Evolutionary conservation across 2,797 vertebrate genomes (phyloP).

Genomic region (Heterohyrax brucei): DNA sequence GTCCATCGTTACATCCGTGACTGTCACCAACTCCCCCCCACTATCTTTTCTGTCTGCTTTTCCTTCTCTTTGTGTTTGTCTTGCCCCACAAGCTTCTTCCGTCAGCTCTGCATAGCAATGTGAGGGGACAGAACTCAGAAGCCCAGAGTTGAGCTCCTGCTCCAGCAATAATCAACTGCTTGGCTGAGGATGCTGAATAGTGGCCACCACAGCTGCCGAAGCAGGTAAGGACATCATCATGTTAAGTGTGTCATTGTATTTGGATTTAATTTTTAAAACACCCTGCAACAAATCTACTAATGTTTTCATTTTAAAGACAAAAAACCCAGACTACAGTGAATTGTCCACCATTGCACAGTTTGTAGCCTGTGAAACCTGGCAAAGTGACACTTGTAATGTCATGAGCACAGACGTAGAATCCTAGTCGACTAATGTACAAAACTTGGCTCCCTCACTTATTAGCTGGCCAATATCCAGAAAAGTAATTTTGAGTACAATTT

Average conservation of each 20-base stretch:
- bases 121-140: not conserved
- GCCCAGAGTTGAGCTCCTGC: not conserved
- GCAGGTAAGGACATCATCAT: not conserved
- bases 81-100: not conserved
- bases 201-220: not conserved
- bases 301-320: conserved; percentile 38
- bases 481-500: not conserved
- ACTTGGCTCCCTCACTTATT: not conserved
- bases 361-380: not conserved
- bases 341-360: not conserved
- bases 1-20: conserved; percentile 41
- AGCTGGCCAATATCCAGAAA: not conserved
- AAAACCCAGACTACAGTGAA: not conserved
- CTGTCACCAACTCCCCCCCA: conserved; percentile 53
- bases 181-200: not conserved
- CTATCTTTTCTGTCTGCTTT: conserved; percentile 8
- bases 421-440: not conserved
- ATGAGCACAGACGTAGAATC: not conserved
- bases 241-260: not conserved
- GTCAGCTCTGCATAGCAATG: not conserved
- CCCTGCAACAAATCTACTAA: not conserved
- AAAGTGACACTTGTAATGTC: not conserved
- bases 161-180: not conserved
- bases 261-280: conserved; percentile 56
- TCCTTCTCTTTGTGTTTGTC: conserved; percentile 21